Evolutionary conservation across 1,140 invertebrate genomes (phyloP), one percentile per base, ranked within the genome.

Genomic region (Drosophila nebulosa): DNA sequence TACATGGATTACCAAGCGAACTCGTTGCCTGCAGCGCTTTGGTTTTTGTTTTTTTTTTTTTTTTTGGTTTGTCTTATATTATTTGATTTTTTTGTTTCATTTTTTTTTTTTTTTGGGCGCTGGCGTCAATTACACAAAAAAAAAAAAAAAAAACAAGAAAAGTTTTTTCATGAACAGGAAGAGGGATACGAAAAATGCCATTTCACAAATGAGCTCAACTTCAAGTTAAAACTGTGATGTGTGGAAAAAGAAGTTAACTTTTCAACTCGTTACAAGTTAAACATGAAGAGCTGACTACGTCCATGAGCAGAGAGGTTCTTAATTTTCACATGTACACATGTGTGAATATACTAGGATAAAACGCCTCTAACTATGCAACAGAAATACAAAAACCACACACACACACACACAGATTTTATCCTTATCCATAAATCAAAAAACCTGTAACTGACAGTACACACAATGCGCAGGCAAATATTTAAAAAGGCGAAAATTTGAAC

Each of bases 381-480:
- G 30, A 59, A 58, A 65, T 36, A 51, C 39, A 26, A 53, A 78
- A 78, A 60, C 39, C 39, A 26, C 42, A 78, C 78, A 61, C 26
- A 35, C 50, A 66, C 53, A 27, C 51, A 51, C 53, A 59, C 74
- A 55, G 65, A 62, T 59, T 70, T 74, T 74, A 83, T 81, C 62
- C 62, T 53, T 39, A 64, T n/a, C 46, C 39, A 75, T 74, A 74
- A 70, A 78, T 76, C 73, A 77, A 53, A 81, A 60, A 72, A 61
- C 65, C 69, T 80, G 78, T 30, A 56, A 66, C 72, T 85, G 79
- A 75, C 75, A 68, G 51, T 62, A 32, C 59, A 58, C 7, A 64
- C 14, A 22, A 16, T 42, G 16, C 14, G 16, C 39, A 56, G 21
- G 7, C 16, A 22, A 21, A 16, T 26, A 30, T 55, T 55, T 16